phyloP scores from a whole-genome alignment of 2,797 vertebrate species.

The Sebastes flavidus region DNA sequence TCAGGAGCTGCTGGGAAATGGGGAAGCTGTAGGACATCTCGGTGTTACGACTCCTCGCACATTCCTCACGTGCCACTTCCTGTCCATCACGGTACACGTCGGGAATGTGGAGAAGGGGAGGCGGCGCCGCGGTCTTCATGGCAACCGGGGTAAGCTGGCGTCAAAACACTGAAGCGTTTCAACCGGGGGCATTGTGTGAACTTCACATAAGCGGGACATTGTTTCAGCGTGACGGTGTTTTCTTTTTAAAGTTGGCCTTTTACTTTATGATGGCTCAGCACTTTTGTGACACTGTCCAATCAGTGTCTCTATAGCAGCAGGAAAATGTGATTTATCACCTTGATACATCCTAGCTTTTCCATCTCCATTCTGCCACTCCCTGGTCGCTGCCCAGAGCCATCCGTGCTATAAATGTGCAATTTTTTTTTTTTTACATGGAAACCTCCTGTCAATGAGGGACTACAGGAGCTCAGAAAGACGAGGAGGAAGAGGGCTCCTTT shows the following conservation, averaged over 20 bases:
- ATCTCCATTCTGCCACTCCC: not conserved
- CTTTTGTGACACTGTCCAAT: not conserved
- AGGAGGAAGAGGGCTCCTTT: slow-evolving; percentile 51
- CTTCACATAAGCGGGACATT: slow-evolving; percentile 5
- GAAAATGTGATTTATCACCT: not conserved
- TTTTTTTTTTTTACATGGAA: not conserved
- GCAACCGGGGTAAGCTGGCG: slow-evolving; percentile 36
- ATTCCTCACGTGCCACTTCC: slow-evolving; percentile 60
- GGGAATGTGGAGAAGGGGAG: slow-evolving; percentile 45
- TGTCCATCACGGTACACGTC: slow-evolving; percentile 56
- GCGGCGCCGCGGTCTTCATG: slow-evolving; percentile 41
- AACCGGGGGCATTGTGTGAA: slow-evolving; percentile 18
- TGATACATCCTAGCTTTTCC: not conserved
- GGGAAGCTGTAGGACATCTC: slow-evolving; percentile 37
- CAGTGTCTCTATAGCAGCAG: not conserved
- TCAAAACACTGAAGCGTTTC: slow-evolving; percentile 61
- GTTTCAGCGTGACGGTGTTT: slow-evolving; percentile 6
- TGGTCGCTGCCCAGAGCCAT: slow-evolving; percentile 12
- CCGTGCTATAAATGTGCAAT: not conserved
- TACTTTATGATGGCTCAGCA: not conserved
- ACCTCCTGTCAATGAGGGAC: slow-evolving; percentile 30
- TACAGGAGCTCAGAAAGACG: slow-evolving; percentile 25
- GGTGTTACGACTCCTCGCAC: slow-evolving; percentile 47
- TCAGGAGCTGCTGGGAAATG: slow-evolving; percentile 62
- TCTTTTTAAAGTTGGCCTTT: not conserved